Evolutionary conservation across 2,888 invertebrate species (phyloP).

Genomic region (Synanthedon andrenaeformis): DNA sequence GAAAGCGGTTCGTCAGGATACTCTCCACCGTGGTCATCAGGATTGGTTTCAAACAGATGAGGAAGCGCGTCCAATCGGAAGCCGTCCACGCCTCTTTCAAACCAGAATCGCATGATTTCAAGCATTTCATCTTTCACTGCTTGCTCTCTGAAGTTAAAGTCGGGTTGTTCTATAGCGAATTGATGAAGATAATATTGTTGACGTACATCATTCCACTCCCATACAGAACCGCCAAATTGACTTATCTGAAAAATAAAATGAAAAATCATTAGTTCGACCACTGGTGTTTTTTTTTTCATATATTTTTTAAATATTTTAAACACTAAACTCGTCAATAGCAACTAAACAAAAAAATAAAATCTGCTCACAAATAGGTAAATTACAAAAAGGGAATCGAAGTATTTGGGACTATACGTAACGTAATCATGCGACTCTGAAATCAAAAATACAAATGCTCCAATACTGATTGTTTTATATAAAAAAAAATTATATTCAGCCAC

Average conservation of each 20-base stretch:
- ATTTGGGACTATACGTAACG: too few relatives aligned
- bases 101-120: constrained; percentile 78
- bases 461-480: too few relatives aligned
- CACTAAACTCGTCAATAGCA: too few relatives aligned
- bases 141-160: constrained; percentile 77
- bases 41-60: constrained; percentile 65
- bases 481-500: too few relatives aligned
- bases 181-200: constrained; percentile 79
- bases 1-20: constrained; percentile 67
- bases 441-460: too few relatives aligned
- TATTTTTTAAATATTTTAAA: constrained; percentile 1
- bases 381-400: too few relatives aligned
- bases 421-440: too few relatives aligned
- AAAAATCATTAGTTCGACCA: neutral
- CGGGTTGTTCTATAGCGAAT: constrained; percentile 73
- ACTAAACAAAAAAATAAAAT: too few relatives aligned
- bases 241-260: constrained; percentile 34
- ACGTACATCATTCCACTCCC: constrained; percentile 74
- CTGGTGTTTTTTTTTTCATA: neutral
- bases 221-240: constrained; percentile 74
- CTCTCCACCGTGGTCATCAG: constrained; percentile 35
- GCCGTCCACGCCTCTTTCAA: constrained; percentile 80
- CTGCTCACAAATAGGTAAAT: too few relatives aligned
- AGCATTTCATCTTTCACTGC: constrained; percentile 62
- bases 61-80: constrained; percentile 79